Evolutionary conservation across 35 echinoderm and acorn worm genomes (phyloP), one percentile per base, ranked within the genome.

Genomic region (Acanthaster planci): DNA sequence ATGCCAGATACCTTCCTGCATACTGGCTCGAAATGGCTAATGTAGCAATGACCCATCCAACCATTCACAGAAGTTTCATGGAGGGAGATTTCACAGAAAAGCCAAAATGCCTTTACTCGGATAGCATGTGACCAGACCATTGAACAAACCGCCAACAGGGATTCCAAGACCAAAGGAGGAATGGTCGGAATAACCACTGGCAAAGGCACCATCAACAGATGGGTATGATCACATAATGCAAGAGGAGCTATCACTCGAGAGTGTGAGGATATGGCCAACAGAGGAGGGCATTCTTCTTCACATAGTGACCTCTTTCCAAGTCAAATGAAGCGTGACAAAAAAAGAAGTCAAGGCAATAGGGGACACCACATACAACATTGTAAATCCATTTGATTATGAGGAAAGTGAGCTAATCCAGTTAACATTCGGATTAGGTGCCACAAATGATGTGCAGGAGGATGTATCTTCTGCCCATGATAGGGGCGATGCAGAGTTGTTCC

Each of bases 71-170:
- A 15, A 10, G 72, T 21, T 67, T 67, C 12, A 38, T 52, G 60
- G 38, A 59, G 19, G 84, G 79, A 16, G 38, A 54, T 21, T 92
- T 92, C 39, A 44, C 78, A 8, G 51, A 36, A 59, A 80, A 72
- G 50, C 27, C 19, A 0, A 7, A 8, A 91, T 67, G 1, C 10
- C 18, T 86, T 91, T 81, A 37, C 83, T 10, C 76, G 59, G 52
- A 55, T 82, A 27, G 90, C 90, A 4, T 92, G 90, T 78, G 90
- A 92, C 51, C 14, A 44, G 42, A 84, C 84, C n/a, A 92, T 87
- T 35, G 90, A 92, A 50, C 85, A 92, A 47, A 87, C 90, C 16
- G 22, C 47, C 59, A 92, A 92, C 38, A 60, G 80, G 52, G 84
- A 92, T 53, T 77, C 84, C 1, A 92, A 92, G 38, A 83, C 90